These are phyloP conservation scores for Chrysemys picta DNA, from an alignment of 2,113 vertebrate species.

Conservation along the genomic window DNA sequence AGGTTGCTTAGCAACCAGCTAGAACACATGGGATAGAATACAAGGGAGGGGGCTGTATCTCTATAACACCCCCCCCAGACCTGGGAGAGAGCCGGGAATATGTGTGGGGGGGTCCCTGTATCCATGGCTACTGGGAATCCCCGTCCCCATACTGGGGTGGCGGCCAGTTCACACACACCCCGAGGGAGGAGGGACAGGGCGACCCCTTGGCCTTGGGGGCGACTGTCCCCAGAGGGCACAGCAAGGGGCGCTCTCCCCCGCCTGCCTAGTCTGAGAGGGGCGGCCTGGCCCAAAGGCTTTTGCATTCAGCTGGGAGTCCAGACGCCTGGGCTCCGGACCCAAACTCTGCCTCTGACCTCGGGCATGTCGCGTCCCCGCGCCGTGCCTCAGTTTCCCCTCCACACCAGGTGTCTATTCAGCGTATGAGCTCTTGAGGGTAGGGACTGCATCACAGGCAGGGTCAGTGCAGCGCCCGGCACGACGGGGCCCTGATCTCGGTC, in stretches of 20 bases:
- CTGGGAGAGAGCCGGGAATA: background rate
- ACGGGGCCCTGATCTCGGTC: no score
- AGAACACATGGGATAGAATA: background rate
- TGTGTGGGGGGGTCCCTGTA: background rate
- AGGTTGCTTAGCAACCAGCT: slow-evolving; percentile 1
- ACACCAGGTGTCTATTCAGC: background rate
- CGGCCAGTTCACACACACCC: no score
- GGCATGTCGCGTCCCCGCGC: background rate
- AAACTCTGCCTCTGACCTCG: background rate
- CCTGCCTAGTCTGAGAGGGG: background rate
- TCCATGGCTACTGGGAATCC: background rate
- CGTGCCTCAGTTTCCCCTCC: background rate
- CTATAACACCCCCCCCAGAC: no score
- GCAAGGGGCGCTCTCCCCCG: no score
- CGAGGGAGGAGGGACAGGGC: no score
- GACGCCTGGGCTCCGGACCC: background rate
- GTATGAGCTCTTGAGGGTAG: no score
- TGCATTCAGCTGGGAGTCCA: background rate
- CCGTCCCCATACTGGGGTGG: no score
- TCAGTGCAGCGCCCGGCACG: no score
- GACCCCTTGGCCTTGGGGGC: background rate
- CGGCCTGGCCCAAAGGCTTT: background rate
- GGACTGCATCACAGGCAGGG: no score
- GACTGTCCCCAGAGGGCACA: background rate
- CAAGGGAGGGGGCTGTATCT: background rate